A percentile compares a stretch with the other conserved stretches of the same genome.
Evolutionary conservation across 2,888 invertebrate species (phyloP).

Genomic region (Dryobota labecula): DNA sequence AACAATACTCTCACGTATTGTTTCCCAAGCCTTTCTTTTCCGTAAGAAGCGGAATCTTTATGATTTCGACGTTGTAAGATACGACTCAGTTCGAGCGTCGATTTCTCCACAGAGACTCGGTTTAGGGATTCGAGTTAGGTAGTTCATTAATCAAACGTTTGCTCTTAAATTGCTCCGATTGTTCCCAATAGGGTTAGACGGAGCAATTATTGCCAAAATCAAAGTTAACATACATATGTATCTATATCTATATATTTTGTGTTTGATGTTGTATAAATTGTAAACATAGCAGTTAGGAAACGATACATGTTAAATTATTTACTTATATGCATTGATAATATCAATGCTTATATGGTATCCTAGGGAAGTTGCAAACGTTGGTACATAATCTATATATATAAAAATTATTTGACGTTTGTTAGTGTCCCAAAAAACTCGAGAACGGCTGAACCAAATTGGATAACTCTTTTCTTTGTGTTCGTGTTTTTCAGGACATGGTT

Average conservation of each 20-base stretch:
- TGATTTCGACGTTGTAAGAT: conserved; percentile 24
- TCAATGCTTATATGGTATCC: background rate
- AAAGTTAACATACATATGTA: conserved; percentile 13
- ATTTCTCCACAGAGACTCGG: conserved; percentile 35
- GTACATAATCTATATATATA: too few species aligned
- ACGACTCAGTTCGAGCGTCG: conserved; percentile 13
- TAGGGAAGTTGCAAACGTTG: too few species aligned
- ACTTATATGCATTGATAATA: background rate
- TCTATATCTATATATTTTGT: conserved; percentile 7
- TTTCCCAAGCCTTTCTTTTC: conserved; percentile 52
- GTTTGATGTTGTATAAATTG: conserved; percentile 28
- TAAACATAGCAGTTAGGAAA: too few species aligned
- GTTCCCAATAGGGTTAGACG: conserved; percentile 34
- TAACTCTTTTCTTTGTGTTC: too few species aligned
- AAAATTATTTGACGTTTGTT: too few species aligned
- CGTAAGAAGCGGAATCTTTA: conserved; percentile 28
- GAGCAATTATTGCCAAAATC: conserved; percentile 32
- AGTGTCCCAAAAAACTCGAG: too few species aligned
- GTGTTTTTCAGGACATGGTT: too few species aligned
- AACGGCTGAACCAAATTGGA: too few species aligned
- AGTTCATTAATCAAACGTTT: conserved; percentile 51
- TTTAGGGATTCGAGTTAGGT: conserved; percentile 39
- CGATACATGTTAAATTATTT: background rate
- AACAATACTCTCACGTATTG: conserved; percentile 37
- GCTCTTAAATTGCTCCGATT: conserved; percentile 50